These are phyloP conservation scores for Xenopus laevis DNA, from an alignment of 2,113 vertebrate genomes.

Conservation along the genomic window DNA sequence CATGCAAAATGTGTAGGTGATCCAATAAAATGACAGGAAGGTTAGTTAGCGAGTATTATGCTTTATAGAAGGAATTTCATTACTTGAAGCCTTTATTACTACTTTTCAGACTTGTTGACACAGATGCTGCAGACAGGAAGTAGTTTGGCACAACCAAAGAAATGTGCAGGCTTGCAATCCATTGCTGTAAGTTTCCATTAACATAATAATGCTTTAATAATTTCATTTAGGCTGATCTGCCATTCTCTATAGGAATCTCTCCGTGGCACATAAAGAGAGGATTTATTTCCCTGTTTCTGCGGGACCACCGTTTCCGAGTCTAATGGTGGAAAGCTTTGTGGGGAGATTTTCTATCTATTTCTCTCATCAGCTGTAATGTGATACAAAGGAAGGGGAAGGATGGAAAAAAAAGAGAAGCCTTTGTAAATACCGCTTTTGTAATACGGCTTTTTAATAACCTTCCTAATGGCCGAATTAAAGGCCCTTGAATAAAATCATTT, in stretches of 20 bases:
- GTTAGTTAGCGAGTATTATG: too few species aligned
- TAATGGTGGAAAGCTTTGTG: conserved; percentile 46
- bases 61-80: too few species aligned
- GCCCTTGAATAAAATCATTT: conserved; percentile 73
- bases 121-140: too few species aligned
- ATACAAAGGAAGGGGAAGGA: conserved; percentile 49
- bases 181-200: background rate
- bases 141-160: background rate
- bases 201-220: background rate
- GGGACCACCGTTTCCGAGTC: background rate
- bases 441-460: conserved; percentile 77
- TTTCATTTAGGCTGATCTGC: background rate
- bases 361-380: conserved; percentile 63
- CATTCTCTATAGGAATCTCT: background rate
- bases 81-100: too few species aligned
- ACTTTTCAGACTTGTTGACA: too few species aligned
- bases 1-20: too few species aligned
- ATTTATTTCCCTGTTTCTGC: too few species aligned
- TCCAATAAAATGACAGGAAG: too few species aligned
- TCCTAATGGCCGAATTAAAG: conserved; percentile 81
- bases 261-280: background rate
- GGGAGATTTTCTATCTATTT: conserved; percentile 59
- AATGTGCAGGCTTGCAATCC: background rate
- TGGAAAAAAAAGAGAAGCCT: conserved; percentile 53
- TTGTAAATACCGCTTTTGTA: conserved; percentile 66